Evolutionary conservation across 1,140 invertebrate genomes (phyloP).

Genomic region (Drosophila quadrilineata): DNA sequence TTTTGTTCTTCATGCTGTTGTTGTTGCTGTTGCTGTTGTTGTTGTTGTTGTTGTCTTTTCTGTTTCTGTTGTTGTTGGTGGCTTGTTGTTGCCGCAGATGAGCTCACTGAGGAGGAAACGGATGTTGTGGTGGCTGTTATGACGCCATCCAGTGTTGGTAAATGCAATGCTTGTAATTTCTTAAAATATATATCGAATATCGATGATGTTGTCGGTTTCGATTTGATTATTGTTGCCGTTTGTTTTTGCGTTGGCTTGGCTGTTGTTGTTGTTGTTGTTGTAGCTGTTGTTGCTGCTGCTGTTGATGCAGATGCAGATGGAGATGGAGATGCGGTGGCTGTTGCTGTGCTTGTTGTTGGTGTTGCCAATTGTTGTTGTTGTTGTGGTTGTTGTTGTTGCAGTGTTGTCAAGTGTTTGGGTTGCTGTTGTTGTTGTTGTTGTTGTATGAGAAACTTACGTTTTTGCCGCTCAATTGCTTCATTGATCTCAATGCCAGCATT

Average conservation of each 20-base stretch:
- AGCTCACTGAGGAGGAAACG: conserved; percentile 57
- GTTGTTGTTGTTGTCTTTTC: conserved; percentile 32
- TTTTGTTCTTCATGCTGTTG: conserved; percentile 33
- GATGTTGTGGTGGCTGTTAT: conserved; percentile 62
- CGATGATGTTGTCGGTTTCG: conserved; percentile 56
- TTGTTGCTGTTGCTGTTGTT: conserved; percentile 40
- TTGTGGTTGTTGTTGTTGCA: conserved; percentile 36
- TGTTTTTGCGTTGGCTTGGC: conserved; percentile 38
- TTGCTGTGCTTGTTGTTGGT: conserved; percentile 37
- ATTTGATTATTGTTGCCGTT: conserved; percentile 33
- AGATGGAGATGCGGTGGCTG: conserved; percentile 16
- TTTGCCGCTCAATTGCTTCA: conserved; percentile 80
- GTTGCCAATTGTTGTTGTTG: conserved; percentile 38
- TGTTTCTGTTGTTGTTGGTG: conserved; percentile 37
- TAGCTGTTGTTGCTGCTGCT: conserved; percentile 22
- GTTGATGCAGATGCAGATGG: no score
- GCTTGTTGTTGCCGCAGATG: conserved; percentile 28
- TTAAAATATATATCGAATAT: conserved; percentile 74
- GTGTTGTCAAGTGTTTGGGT: conserved; percentile 43
- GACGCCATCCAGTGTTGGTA: conserved; percentile 60
- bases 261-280: conserved; percentile 32
- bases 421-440: conserved; percentile 43
- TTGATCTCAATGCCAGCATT: conserved; percentile 76
- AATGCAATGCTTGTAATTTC: conserved; percentile 74
- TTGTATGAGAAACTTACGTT: conserved; percentile 77